Evolutionary conservation across 2,797 vertebrate species (phyloP), one percentile per base, ranked within the genome.

Genomic region (Paguma larvata): DNA sequence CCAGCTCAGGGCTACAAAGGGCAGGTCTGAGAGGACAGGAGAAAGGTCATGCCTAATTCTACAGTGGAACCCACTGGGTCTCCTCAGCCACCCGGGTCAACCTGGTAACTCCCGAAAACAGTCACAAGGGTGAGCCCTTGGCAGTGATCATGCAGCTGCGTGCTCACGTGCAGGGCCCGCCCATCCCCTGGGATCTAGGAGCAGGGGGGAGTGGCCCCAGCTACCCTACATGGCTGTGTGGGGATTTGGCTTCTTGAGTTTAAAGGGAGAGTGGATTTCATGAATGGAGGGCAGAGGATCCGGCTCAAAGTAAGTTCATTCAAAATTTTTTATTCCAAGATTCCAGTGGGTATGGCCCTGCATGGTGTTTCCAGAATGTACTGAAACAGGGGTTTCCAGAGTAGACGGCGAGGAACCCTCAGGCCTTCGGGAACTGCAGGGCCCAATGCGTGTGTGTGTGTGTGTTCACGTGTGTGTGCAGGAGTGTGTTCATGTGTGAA

Each of bases 101-200:
- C 12, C 18, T 51, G 21, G 16, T 38, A 53, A 1, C 48, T 56
- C 10, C 8, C 0, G 10, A 56, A 85, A 79, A 48, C 30, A 5
- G 4, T 83, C 30, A 23, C 10, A 3, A 4, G 2, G 6, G 34
- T 12, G 14, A 75, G 51, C 3, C 16, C 11, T 44, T 48, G 15
- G 3, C 1, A 0, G 8, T 2, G 53, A 30, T 23, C 32, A 3
- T 14, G 48, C 21, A 3, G 27, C 13, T 53, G 34, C 3, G 0
- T 5, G 21, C 32, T 41, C 34, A 2, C 0, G 0, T 1, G 9
- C 8, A 21, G 1, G 6, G 38, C 25, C 32, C 0, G 3, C 80
- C 51, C 30, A 6, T 63, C 38, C 48, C 23, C 0, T 15, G 11
- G 34, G 16, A 23, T 46, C 59, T 5, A 1, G 63, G 44, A 62